Evolutionary conservation across 2,888 invertebrate species (phyloP).

Genomic region (Odontomyia ornata): DNA sequence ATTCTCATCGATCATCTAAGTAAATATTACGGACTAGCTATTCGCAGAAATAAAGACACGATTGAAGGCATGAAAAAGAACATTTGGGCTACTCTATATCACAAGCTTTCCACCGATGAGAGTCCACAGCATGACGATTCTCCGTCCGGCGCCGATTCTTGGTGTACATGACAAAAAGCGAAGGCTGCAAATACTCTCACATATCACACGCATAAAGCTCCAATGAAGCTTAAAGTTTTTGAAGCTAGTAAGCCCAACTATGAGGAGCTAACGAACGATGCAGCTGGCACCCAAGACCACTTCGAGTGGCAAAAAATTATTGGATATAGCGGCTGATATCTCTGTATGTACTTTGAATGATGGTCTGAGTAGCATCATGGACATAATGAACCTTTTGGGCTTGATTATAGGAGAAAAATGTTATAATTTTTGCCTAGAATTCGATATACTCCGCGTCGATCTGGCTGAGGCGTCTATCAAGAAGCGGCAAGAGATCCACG

Average conservation of each 20-base stretch:
- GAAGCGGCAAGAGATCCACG: conserved; percentile 3
- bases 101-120: too few relatives aligned
- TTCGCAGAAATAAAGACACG: too few relatives aligned
- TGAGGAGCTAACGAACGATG: neutral
- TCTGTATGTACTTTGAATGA: conserved; percentile 39
- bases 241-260: too few relatives aligned
- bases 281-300: conserved; percentile 31
- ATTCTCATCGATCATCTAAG: too few relatives aligned
- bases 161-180: too few relatives aligned
- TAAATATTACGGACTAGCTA: too few relatives aligned
- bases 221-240: too few relatives aligned
- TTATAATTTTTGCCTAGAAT: conserved; percentile 22
- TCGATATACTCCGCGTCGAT: conserved; percentile 30
- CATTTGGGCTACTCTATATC: neutral
- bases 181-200: too few relatives aligned
- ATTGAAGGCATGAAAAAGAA: neutral
- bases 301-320: conserved; percentile 19
- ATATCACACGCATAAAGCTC: too few relatives aligned
- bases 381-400: conserved; percentile 28
- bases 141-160: too few relatives aligned
- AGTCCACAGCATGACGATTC: too few relatives aligned
- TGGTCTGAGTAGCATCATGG: conserved; percentile 21
- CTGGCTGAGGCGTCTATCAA: conserved; percentile 9
- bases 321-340: conserved; percentile 28
- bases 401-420: conserved; percentile 26